phyloP scores from a whole-genome alignment of 2,888 invertebrate genomes.

The Troglohyphantes excavatus region DNA sequence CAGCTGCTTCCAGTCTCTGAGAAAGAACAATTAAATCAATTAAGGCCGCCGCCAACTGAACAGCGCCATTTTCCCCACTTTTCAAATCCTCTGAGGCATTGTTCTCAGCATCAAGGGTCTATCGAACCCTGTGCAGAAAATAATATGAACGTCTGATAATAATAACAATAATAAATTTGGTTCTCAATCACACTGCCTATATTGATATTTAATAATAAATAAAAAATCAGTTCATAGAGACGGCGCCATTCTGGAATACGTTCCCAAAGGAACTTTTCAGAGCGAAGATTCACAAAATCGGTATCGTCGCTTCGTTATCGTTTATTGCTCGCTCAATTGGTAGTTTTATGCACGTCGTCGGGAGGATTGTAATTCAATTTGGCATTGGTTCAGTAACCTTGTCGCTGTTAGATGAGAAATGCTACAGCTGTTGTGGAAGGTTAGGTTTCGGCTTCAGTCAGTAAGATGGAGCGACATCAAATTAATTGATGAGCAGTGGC shows the following conservation, averaged over 20 bases:
- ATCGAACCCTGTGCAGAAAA: not conserved
- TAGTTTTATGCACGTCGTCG: not conserved
- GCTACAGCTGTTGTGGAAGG: too few species aligned
- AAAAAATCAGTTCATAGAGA: not conserved
- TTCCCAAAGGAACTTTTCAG: not conserved
- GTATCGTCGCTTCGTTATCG: not conserved
- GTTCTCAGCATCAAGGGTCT: not conserved
- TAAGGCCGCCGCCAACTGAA: not conserved
- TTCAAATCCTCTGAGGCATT: not conserved
- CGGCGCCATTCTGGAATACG: not conserved
- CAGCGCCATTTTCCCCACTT: not conserved
- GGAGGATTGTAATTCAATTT: not conserved
- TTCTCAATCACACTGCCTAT: not conserved
- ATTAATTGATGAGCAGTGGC: not conserved
- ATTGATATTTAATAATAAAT: not conserved
- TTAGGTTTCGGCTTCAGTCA: too few species aligned
- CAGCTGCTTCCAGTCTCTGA: constrained; percentile 13
- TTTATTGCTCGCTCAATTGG: not conserved
- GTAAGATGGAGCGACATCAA: not conserved
- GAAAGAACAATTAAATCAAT: constrained; percentile 40
- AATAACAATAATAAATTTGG: constrained; percentile 8
- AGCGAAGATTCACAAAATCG: constrained; percentile 15
- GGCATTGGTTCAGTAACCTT: not conserved
- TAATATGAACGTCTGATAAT: not conserved
- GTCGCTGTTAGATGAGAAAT: not conserved